These are phyloP conservation scores for Hormaphis cornu DNA, from an alignment of 1,140 invertebrate species.

Conservation along the genomic window DNA sequence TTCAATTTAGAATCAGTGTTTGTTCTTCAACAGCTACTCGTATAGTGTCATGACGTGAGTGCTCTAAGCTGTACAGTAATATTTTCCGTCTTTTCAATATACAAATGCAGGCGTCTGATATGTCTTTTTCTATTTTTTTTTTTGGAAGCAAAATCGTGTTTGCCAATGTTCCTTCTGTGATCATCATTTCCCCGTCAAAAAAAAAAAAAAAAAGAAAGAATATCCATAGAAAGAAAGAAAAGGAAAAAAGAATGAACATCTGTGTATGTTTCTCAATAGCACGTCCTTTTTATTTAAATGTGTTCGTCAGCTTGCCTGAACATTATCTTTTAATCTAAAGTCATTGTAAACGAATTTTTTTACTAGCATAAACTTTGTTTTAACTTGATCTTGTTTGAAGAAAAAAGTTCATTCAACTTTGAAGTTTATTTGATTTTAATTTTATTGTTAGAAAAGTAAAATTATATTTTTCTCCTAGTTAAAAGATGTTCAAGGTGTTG, in stretches of 20 bases:
- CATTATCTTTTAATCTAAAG: background rate
- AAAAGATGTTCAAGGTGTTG: too few species aligned
- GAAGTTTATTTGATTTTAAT: too few species aligned
- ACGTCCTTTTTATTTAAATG: constrained; percentile 17
- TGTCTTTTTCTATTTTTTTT: background rate
- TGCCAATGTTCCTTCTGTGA: background rate
- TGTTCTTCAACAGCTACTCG: too few species aligned
- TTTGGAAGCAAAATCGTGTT: background rate
- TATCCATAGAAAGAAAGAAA: too few species aligned
- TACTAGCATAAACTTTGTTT: background rate
- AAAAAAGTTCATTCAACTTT: background rate
- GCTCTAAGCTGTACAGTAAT: background rate
- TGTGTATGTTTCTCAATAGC: background rate
- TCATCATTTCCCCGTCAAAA: background rate
- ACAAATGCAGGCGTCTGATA: background rate
- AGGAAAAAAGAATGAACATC: background rate
- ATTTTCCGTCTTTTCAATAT: background rate
- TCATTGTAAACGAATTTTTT: background rate
- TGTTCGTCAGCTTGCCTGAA: constrained; percentile 5
- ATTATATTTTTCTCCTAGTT: too few species aligned
- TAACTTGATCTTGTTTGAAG: background rate
- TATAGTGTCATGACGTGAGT: too few species aligned
- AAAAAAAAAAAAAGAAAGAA: background rate
- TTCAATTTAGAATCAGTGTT: too few species aligned
- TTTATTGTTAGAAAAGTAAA: too few species aligned